Evolutionary conservation across 1,140 invertebrate genomes (phyloP).

Genomic region (Calliopsis andreniformis): DNA sequence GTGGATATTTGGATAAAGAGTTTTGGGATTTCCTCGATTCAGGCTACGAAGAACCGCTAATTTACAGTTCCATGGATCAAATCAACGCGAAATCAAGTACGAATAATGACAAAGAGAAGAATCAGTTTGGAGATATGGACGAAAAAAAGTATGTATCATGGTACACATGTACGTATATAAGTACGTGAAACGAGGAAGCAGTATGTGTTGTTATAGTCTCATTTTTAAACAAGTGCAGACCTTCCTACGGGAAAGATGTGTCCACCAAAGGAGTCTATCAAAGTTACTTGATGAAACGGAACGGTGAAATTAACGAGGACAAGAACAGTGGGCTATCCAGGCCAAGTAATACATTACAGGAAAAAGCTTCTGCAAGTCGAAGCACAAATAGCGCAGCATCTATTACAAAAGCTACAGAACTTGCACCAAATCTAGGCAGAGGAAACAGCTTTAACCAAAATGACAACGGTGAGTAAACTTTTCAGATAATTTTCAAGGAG

Average conservation of each 20-base stretch:
- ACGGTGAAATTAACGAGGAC: not conserved
- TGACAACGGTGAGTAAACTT: not conserved
- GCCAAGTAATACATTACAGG: not conserved
- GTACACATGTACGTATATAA: no score
- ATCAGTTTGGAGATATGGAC: not conserved
- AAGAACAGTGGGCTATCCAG: not conserved
- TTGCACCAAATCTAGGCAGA: no score
- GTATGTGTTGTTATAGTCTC: not conserved
- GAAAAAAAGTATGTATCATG: slow-evolving; percentile 7
- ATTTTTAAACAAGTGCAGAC: slow-evolving; percentile 20
- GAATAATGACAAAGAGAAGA: not conserved
- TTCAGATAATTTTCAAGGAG: not conserved
- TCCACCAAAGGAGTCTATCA: not conserved
- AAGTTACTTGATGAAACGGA: not conserved
- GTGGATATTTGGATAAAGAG: slow-evolving; percentile 38
- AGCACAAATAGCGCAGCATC: not conserved
- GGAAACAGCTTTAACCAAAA: not conserved
- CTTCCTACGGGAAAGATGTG: not conserved
- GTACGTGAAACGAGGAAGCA: no score
- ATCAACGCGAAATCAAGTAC: not conserved
- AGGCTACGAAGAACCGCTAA: slow-evolving; percentile 58
- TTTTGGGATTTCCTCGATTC: slow-evolving; percentile 37
- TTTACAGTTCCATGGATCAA: slow-evolving; percentile 45
- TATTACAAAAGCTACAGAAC: no score
- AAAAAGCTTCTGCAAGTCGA: not conserved